Evolutionary conservation across 2,113 vertebrate species (phyloP).

Genomic region (Cisticola juncidis): DNA sequence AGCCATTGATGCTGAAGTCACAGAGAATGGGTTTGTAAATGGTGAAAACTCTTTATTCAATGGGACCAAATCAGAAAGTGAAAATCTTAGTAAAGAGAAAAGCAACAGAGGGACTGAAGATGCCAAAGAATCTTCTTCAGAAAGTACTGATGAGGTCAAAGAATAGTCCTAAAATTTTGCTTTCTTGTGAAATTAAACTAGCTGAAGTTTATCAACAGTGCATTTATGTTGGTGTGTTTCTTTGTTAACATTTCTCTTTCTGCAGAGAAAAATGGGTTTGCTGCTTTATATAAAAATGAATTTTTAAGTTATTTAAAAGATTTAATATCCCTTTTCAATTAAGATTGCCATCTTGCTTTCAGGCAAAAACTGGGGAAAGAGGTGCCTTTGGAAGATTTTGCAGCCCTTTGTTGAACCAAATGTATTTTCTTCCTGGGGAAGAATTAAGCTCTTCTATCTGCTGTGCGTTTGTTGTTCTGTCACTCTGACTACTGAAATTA

Average conservation of each 20-base stretch:
- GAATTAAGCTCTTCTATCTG: slow-evolving; percentile 49
- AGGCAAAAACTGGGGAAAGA: slow-evolving; percentile 32
- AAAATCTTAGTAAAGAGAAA: slow-evolving; percentile 58
- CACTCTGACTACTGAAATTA: slow-evolving; percentile 32
- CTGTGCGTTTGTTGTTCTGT: slow-evolving; percentile 58
- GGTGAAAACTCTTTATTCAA: slow-evolving; percentile 79
- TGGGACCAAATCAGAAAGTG: slow-evolving; percentile 68
- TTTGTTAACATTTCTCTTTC: slow-evolving; percentile 77
- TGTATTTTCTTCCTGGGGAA: slow-evolving; percentile 66
- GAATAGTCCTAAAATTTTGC: slow-evolving; percentile 72
- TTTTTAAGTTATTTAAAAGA: slow-evolving; percentile 83
- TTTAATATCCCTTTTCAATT: slow-evolving; percentile 75
- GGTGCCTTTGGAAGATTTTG: slow-evolving; percentile 47
- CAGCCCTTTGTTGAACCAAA: slow-evolving; percentile 48
- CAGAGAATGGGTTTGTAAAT: slow-evolving; percentile 78
- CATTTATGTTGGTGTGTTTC: slow-evolving; percentile 68
- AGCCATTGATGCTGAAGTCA: slow-evolving; percentile 67
- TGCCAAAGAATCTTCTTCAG: slow-evolving; percentile 79
- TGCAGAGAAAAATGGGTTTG: slow-evolving; percentile 78
- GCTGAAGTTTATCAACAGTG: slow-evolving; percentile 65
- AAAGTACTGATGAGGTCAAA: slow-evolving; percentile 52
- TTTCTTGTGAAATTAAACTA: slow-evolving; percentile 69
- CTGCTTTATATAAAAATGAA: slow-evolving; percentile 80
- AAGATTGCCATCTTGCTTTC: slow-evolving; percentile 80
- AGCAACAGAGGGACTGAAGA: slow-evolving; percentile 75